Evolutionary conservation across 2,888 invertebrate species (phyloP), one percentile per base, ranked within the genome.

Genomic region (Lymantria dispar): DNA sequence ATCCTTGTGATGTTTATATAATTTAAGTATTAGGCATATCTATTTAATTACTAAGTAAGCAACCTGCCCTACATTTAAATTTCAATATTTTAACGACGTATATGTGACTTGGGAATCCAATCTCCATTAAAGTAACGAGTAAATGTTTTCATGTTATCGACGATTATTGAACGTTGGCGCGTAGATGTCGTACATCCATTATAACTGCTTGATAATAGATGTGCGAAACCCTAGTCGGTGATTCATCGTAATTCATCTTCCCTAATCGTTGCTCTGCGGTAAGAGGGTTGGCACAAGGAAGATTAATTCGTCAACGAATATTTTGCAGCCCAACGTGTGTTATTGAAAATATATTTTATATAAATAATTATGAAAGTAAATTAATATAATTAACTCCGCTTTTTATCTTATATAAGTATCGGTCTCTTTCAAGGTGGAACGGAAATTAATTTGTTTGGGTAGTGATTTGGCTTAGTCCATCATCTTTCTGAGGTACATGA

Each of bases 241-340:
- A 78, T 78, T 79, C 78, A 78, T 75, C 71, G 74, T 73, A 73
- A 75, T 79, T 74, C 76, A 73, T 79, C 78, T 77, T 78, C 70
- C 64, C 62, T 78, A 78, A 78, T 72, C 67, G 74, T 59, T 60
- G 60, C 53, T 62, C 52, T 43, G 58, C 51, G 52, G 55, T 56
- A 51, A 38, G 53, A 33, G 10, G 33, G 33, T 33, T 10, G 33
- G 33, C 33, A 10, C 33, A 7, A 1, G 33, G 33, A 10, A 33
- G 33, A 33, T 33, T 33, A 33, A 33, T 33, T 33, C 10, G 8
- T 33, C 33, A 33, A 8, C 33, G 8, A 33, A 33, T 33, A 33
- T 33, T 33, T 33, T 33, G 10, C 33, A 33, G 10, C 33, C 10
- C 1, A 33, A 33, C 33, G 2, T 33, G 33, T 33, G 8, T 33